Evolutionary conservation across 1,140 invertebrate genomes (phyloP).

Genomic region (Conus betulinus): DNA sequence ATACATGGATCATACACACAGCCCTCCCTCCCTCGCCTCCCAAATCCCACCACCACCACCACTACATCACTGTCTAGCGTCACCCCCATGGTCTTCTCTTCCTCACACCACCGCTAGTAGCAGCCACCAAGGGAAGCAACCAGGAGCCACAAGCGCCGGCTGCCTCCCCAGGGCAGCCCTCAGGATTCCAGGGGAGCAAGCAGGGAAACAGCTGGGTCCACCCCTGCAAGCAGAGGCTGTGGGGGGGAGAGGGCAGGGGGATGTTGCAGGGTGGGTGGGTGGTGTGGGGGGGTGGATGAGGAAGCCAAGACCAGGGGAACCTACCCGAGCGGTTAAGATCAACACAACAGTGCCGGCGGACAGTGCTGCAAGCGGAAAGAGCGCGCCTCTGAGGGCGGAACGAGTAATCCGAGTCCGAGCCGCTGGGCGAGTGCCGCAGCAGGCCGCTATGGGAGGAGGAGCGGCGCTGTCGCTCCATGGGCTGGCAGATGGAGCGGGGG

Average conservation of each 20-base stretch:
- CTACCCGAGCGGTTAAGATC: conserved; percentile 68
- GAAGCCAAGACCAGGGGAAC: conserved; percentile 31
- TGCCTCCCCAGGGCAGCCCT: not conserved
- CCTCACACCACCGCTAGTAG: not conserved
- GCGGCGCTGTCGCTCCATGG: conserved; percentile 65
- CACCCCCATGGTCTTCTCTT: not conserved
- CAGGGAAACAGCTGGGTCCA: not conserved
- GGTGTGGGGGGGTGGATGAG: not conserved
- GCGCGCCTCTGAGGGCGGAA: conserved; percentile 68
- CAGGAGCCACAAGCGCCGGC: not conserved
- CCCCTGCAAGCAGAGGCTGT: not conserved
- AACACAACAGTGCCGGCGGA: conserved; percentile 72
- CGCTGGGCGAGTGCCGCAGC: conserved; percentile 67
- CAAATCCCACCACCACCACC: not conserved
- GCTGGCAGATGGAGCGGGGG: conserved; percentile 71
- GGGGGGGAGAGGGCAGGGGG: not conserved
- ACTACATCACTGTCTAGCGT: not conserved
- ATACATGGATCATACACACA: not conserved
- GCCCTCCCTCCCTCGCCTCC: too few relatives aligned
- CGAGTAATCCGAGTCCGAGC: conserved; percentile 70
- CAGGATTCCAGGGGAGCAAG: not conserved
- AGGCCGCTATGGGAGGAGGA: conserved; percentile 72
- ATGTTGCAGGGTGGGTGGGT: not conserved
- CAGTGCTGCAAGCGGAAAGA: conserved; percentile 70
- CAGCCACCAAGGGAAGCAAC: not conserved